Evolutionary conservation across 2,888 invertebrate species (phyloP).

Genomic region (Folsomia manolachei): DNA sequence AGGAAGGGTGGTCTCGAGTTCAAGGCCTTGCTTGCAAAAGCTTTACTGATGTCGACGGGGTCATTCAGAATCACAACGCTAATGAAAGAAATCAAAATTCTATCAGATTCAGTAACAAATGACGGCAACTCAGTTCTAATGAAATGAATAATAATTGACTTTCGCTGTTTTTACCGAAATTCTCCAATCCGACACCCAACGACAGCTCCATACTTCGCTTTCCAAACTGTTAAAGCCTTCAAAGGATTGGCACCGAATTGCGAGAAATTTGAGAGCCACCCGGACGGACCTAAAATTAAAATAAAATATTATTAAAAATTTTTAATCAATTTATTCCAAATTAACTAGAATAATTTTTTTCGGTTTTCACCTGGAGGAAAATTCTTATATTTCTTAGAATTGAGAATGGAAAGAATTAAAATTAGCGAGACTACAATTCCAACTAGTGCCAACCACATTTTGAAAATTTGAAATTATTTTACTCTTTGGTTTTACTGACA

Average conservation of each 20-base stretch:
- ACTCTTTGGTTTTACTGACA: no score
- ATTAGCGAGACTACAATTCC: background rate
- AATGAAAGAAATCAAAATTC: no score
- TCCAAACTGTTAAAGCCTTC: background rate
- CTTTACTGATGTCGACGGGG: background rate
- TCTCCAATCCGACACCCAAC: background rate
- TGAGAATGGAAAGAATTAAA: background rate
- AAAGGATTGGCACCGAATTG: background rate
- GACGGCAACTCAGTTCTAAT: no score
- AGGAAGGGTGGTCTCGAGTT: background rate
- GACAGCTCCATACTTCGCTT: background rate
- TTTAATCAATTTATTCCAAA: no score
- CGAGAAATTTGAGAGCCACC: background rate
- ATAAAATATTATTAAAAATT: background rate
- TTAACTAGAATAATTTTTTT: background rate
- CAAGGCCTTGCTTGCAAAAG: background rate
- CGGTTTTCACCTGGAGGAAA: background rate
- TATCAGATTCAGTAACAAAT: no score
- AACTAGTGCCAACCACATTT: background rate
- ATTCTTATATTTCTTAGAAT: background rate
- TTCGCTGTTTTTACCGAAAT: slow-evolving; percentile 4
- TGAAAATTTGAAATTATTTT: no score
- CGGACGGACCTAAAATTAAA: background rate
- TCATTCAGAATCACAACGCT: slow-evolving; percentile 1
- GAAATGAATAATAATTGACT: background rate